A percentile compares a stretch with the other conserved stretches of the same genome.
These are phyloP conservation scores for Suncus etruscus DNA, from an alignment of 2,113 vertebrate genomes.

Conservation along the genomic window DNA sequence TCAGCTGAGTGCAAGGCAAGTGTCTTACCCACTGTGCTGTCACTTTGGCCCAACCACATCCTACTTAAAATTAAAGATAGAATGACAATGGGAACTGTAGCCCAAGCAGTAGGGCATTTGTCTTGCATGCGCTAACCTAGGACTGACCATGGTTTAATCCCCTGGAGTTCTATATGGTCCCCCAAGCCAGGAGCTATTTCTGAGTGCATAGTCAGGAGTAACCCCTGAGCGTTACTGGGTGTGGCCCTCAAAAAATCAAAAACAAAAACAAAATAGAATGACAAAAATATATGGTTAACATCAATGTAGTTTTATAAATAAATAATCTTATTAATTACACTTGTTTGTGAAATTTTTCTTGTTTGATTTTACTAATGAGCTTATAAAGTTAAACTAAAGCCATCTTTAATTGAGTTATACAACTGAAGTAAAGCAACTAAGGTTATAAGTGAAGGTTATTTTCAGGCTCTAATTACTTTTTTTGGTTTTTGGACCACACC, in stretches of 20 bases:
- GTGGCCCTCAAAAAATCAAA: no score
- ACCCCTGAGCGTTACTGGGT: no score
- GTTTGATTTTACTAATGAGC: background rate
- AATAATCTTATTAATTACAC: background rate
- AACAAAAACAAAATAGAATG: background rate
- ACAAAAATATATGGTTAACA: background rate
- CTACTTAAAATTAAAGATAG: background rate
- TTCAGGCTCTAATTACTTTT: background rate
- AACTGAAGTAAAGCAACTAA: background rate
- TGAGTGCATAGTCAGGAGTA: no score
- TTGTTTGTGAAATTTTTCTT: background rate
- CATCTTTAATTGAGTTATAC: background rate
- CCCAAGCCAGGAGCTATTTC: no score
- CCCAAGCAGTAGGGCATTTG: no score
- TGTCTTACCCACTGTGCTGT: no score
- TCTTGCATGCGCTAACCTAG: no score
- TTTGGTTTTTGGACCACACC: no score
- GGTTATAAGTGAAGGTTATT: background rate
- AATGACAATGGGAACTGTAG: background rate
- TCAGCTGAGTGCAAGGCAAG: no score
- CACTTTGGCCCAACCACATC: no score
- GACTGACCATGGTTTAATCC: no score
- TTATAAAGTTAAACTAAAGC: background rate
- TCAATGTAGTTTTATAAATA: constrained; percentile 5
- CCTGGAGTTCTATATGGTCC: no score